A percentile compares a stretch with the other conserved stretches of the same genome.
Conservation (phyloP, 2,797 vertebrate genomes). For the Sibirionetta formosa region DNA sequence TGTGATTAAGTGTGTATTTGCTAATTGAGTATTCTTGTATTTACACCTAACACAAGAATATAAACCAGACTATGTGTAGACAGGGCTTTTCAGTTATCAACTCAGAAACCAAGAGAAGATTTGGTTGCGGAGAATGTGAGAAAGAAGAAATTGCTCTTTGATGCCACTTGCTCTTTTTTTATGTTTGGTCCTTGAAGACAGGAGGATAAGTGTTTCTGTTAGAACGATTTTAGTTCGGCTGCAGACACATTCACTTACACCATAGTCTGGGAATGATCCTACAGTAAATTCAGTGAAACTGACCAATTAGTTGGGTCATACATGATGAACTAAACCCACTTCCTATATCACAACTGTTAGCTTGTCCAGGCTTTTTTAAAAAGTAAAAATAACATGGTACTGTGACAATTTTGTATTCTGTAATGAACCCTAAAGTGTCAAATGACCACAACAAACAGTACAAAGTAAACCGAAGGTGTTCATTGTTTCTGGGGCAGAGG, state of each 20-base stretch:
- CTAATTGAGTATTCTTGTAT: background rate
- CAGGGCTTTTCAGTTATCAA: background rate
- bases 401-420: background rate
- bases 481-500: background rate
- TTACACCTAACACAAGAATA: background rate
- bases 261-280: background rate
- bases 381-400: background rate
- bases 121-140: background rate
- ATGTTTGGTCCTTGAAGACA: background rate
- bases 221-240: background rate
- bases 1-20: fast-evolving
- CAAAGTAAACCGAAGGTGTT: background rate
- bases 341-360: background rate
- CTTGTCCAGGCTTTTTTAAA: background rate
- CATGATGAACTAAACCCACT: background rate
- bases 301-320: background rate
- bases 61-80: background rate
- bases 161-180: background rate
- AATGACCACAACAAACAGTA: background rate
- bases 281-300: background rate
- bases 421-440: background rate
- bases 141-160: background rate
- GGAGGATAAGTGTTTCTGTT: background rate
- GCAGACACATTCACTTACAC: background rate
- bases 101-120: background rate